Evolutionary conservation across 2,888 invertebrate genomes (phyloP), one percentile per base, ranked within the genome.

Genomic region (Callinectes sapidus): DNA sequence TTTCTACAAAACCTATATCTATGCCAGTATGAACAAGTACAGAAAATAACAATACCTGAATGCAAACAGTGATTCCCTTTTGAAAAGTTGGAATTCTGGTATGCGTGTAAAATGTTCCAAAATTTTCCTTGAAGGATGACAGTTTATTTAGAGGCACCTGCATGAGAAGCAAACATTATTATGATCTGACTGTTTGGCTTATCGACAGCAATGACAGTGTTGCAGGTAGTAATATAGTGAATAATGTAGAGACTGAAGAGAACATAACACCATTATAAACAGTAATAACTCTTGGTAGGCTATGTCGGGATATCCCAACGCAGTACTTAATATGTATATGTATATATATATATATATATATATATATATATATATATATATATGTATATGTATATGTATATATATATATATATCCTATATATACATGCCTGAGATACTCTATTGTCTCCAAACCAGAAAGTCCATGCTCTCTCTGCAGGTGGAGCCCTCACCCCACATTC

Each of bases 381-480:
- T n/a, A n/a, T n/a, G n/a, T n/a, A n/a, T n/a, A n/a, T n/a, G n/a
- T n/a, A n/a, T n/a, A n/a, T n/a, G n/a, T n/a, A n/a, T n/a, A n/a
- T n/a, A n/a, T n/a, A n/a, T n/a, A n/a, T n/a, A n/a, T n/a, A n/a
- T n/a, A n/a, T n/a, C n/a, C n/a, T n/a, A n/a, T 87, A 87, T 87
- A 61, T 85, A 16, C 18, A 14, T 89, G 71, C 90, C 77, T 90
- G 42, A n/a, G 90, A 90, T 13, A 90, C 71, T 28, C 81, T 77
- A 23, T 90, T 71, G 48, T 90, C 90, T 10, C 90, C 90, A 66
- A 90, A 90, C 90, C 90, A 90, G 42, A 90, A 90, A 18, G 81
- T 42, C 90, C 90, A 90, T n/a, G 48, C 39, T 14, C 42, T 28
- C 23, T 39, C 77, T 23, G 39, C 77, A 18, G 48, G 28, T 2